Percentiles rank a stretch among this genome's conserved stretches.
These are phyloP conservation scores for Drosophila pallidifrons DNA, from an alignment of 1,140 invertebrate species.

Conservation along the genomic window DNA sequence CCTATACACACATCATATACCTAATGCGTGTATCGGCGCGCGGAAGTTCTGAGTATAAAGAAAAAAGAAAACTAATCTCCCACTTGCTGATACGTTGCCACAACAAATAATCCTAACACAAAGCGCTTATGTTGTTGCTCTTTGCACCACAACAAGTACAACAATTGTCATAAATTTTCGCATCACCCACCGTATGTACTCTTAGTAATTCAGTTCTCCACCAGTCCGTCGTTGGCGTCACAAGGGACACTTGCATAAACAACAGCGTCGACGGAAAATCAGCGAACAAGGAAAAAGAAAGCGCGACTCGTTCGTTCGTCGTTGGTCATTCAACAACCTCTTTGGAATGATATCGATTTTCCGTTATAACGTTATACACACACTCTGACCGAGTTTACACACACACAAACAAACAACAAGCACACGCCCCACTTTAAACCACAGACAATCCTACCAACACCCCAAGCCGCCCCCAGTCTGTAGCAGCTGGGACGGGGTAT, in stretches of 20 bases:
- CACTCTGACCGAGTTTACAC: constrained; percentile 75
- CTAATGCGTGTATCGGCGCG: constrained; percentile 43
- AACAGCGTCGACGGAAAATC: background rate
- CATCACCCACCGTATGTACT: background rate
- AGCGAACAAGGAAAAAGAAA: background rate
- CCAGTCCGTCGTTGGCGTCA: constrained; percentile 21
- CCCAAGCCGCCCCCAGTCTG: constrained; percentile 1
- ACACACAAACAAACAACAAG: constrained; percentile 50
- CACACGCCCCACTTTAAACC: constrained; percentile 63
- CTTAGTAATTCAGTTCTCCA: constrained; percentile 2
- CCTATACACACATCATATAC: constrained; percentile 26
- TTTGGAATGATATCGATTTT: constrained; percentile 74
- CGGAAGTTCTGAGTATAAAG: constrained; percentile 21
- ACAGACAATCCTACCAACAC: constrained; percentile 12
- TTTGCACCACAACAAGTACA: constrained; percentile 5
- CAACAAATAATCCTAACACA: constrained; percentile 11
- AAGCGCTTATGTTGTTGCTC: constrained; percentile 8
- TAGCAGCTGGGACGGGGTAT: constrained; percentile 1
- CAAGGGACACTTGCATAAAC: background rate
- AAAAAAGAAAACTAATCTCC: constrained; percentile 10
- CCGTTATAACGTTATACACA: constrained; percentile 80
- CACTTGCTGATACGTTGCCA: constrained; percentile 14
- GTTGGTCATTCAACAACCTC: constrained; percentile 66
- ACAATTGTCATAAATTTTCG: constrained; percentile 9
- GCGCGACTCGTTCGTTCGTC: constrained; percentile 37